These are phyloP conservation scores for Lates calcarifer DNA, from an alignment of 2,113 vertebrate species.

Conservation along the genomic window DNA sequence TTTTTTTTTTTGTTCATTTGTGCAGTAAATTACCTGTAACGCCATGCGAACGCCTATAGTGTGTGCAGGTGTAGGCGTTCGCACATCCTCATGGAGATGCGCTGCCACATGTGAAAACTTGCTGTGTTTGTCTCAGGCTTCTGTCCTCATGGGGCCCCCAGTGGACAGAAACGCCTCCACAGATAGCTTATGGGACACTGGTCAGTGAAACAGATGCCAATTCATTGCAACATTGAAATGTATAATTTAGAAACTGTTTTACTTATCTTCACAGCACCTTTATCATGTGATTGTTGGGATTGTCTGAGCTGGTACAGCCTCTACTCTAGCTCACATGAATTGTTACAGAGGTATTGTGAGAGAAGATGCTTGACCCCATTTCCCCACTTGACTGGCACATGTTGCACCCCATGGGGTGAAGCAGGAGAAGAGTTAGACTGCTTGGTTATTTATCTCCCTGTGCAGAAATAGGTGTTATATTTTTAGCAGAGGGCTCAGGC, in stretches of 20 bases:
- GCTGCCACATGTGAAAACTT: slow-evolving; percentile 10
- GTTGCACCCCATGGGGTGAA: slow-evolving; percentile 41
- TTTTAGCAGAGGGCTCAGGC: slow-evolving; percentile 47
- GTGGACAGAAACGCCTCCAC: not conserved
- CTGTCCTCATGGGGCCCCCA: not conserved
- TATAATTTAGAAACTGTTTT: not conserved
- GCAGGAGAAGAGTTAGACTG: slow-evolving; percentile 24
- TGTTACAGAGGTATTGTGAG: not conserved
- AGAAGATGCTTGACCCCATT: slow-evolving; percentile 47
- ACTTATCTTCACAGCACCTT: not conserved
- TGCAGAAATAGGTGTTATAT: slow-evolving; percentile 47
- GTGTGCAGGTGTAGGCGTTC: slow-evolving; percentile 15
- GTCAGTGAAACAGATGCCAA: not conserved
- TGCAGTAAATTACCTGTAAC: slow-evolving; percentile 30
- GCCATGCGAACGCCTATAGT: not conserved
- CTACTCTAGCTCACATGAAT: slow-evolving; percentile 2
- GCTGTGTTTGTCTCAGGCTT: slow-evolving; percentile 9
- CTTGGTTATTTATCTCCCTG: slow-evolving; percentile 46
- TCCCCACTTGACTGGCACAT: slow-evolving; percentile 53
- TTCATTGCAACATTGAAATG: not conserved
- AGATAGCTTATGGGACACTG: not conserved
- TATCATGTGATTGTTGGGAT: not conserved
- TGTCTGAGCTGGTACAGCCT: not conserved
- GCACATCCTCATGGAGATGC: slow-evolving; percentile 3
- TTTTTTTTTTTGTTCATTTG: slow-evolving; percentile 18